Base-by-base conservation (phyloP, 2,797 vertebrate genomes). In the Darevskia mixta region DNA sequence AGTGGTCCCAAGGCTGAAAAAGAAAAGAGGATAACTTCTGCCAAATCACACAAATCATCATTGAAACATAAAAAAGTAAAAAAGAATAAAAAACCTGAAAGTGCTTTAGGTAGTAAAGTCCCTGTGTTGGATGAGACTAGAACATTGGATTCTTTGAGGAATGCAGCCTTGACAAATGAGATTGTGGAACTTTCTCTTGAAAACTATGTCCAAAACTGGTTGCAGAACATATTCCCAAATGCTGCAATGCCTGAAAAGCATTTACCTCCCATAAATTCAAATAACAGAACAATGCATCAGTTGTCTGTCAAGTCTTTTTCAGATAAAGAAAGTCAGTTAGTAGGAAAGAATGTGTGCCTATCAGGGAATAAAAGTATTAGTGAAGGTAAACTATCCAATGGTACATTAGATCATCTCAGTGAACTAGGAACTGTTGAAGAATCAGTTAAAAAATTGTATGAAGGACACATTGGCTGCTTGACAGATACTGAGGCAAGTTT, bases 181-280 rank as follows among this genome's bases (percentile, higher is more conserved):
- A 82, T 23, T 94, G 91, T 66, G 92, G 95, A 92, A 79, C 87
- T 93, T 91, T 97, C 96, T 35, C 90, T 97, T 89, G 97, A 98
- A 91, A 96, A 97, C 92, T 98, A 98, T 93, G 97, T 98, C 76
- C 97, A 98, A 91, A 96, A 93, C 80, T 98, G 98, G 98, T 93
- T 98, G 87, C 97, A 98, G 90, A 98, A 96, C 69, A 89, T 97
- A 41, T 96, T 96, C 43, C 90, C 95, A 55, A 95, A 94, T 95
- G 79, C 95, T 90, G 81, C 93, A 58, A 93, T 95, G 18, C 94
- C 95, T 29, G 61, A 86, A 83, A 86, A 90, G 82, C 93, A 92
- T 55, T 90, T 85, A 78, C 11, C 67, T 20, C 90, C 93, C 58
- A 69, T 93, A 94, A 87, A 83, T 75, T 94, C 89, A 92, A 94